phyloP scores from a whole-genome alignment of 1,140 invertebrate species.

The Tetraneura akinire region DNA sequence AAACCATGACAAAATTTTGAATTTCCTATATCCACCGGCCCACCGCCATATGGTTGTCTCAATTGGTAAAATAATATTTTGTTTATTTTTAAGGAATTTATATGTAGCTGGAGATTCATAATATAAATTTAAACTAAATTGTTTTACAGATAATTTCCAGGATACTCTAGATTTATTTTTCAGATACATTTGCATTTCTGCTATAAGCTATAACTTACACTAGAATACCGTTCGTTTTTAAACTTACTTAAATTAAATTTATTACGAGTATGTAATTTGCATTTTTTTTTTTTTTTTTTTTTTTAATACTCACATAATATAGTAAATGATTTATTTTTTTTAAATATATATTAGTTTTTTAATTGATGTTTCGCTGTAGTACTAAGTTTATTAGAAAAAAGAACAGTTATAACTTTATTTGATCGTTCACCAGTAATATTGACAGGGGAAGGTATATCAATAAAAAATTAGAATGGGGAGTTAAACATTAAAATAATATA shows the following conservation, averaged over 20 bases:
- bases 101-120: slow-evolving; percentile 30
- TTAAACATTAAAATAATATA: too few relatives aligned
- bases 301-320: not conserved
- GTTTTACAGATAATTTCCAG: slow-evolving; percentile 5
- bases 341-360: not conserved
- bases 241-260: slow-evolving; percentile 3
- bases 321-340: not conserved
- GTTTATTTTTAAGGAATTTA: slow-evolving; percentile 5
- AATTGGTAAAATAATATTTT: slow-evolving; percentile 10
- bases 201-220: not conserved
- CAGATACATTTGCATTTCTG: slow-evolving; percentile 20
- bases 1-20: slow-evolving; percentile 18
- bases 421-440: too few relatives aligned
- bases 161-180: not conserved
- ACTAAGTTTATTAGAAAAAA: too few relatives aligned
- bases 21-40: slow-evolving; percentile 11
- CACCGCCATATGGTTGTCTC: not conserved
- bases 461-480: too few relatives aligned
- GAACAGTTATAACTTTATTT: too few relatives aligned
- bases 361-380: too few relatives aligned
- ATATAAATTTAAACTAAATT: not conserved
- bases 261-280: not conserved
- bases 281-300: not conserved
- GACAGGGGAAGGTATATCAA: too few relatives aligned
- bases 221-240: not conserved